Conservation (phyloP, 2,113 vertebrate genomes). For the Chionodraco myersi region DNA sequence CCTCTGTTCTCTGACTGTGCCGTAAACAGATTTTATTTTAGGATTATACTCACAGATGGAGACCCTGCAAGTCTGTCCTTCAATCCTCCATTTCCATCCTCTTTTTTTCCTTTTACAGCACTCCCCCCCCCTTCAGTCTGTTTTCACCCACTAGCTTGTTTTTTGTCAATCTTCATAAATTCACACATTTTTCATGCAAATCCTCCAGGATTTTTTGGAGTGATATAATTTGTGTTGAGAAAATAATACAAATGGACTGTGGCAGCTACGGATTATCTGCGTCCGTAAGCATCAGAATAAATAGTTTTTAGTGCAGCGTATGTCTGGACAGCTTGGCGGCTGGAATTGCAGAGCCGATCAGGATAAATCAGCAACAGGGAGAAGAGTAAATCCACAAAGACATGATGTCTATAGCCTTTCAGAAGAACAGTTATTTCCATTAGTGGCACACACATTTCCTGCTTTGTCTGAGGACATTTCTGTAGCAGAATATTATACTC, state of each 20-base stretch:
- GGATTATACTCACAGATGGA: slow-evolving; percentile 82
- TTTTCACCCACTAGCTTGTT: slow-evolving; percentile 57
- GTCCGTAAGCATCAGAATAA: slow-evolving; percentile 58
- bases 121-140: slow-evolving; percentile 13
- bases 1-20: slow-evolving; percentile 42
- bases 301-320: slow-evolving; percentile 34
- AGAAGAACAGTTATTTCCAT: slow-evolving; percentile 9
- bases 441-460: slow-evolving; percentile 24
- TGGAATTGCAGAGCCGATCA: slow-evolving; percentile 17
- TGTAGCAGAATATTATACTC: background rate
- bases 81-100: slow-evolving; percentile 56
- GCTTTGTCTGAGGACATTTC: slow-evolving; percentile 16
- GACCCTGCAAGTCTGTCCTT: slow-evolving; percentile 67
- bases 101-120: slow-evolving; percentile 1
- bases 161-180: slow-evolving; percentile 64
- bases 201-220: slow-evolving; percentile 52
- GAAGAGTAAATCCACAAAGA: slow-evolving; percentile 36
- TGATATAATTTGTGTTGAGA: slow-evolving; percentile 56
- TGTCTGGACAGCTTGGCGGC: slow-evolving; percentile 47
- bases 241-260: slow-evolving; percentile 56
- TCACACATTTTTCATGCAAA: slow-evolving; percentile 66
- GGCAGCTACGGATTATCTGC: slow-evolving; percentile 53
- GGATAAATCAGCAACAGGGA: slow-evolving; percentile 42
- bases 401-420: slow-evolving; percentile 14
- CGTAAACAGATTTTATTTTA: slow-evolving; percentile 69